Conservation (phyloP, 2,113 vertebrate genomes). For the Symphodus melops region DNA sequence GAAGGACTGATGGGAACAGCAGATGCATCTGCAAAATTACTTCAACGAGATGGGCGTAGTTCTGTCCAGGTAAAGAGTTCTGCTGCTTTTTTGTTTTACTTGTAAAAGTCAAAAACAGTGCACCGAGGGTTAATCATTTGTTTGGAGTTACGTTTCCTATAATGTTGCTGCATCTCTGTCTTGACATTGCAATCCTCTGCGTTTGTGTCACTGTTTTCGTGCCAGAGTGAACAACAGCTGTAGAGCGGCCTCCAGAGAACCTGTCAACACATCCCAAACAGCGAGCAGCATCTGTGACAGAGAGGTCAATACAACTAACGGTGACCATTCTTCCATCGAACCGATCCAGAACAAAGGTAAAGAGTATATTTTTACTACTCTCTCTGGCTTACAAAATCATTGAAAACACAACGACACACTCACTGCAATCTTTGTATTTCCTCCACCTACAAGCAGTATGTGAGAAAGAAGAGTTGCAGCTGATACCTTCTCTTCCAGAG, state of each 20-base stretch:
- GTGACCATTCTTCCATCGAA: constrained; percentile 44
- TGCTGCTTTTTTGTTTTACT: not conserved
- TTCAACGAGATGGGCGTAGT: constrained; percentile 70
- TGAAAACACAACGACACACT: not conserved
- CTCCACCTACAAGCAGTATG: constrained; percentile 24
- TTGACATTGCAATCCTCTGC: not conserved
- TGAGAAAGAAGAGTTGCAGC: constrained; percentile 48
- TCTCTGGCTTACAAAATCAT: not conserved
- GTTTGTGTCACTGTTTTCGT: constrained; percentile 6
- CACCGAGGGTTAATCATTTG: not conserved
- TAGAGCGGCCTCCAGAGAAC: constrained; percentile 43
- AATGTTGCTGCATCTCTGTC: not conserved
- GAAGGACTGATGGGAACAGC: constrained; percentile 46
- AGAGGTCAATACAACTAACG: constrained; percentile 61
- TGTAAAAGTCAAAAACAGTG: not conserved
- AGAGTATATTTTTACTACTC: constrained; percentile 12
- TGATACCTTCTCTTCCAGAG: constrained; percentile 67
- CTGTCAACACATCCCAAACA: constrained; percentile 47
- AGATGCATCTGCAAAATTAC: constrained; percentile 66
- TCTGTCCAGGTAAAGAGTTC: constrained; percentile 66
- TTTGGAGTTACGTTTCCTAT: not conserved
- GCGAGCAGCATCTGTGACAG: constrained; percentile 66
- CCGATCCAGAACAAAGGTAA: constrained; percentile 50
- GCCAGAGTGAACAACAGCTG: constrained; percentile 71
- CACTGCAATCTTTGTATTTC: constrained; percentile 14